A percentile compares a stretch with the other conserved stretches of the same genome.
Evolutionary conservation across 2,113 vertebrate genomes (phyloP).

Genomic region (Rostratula benghalensis): DNA sequence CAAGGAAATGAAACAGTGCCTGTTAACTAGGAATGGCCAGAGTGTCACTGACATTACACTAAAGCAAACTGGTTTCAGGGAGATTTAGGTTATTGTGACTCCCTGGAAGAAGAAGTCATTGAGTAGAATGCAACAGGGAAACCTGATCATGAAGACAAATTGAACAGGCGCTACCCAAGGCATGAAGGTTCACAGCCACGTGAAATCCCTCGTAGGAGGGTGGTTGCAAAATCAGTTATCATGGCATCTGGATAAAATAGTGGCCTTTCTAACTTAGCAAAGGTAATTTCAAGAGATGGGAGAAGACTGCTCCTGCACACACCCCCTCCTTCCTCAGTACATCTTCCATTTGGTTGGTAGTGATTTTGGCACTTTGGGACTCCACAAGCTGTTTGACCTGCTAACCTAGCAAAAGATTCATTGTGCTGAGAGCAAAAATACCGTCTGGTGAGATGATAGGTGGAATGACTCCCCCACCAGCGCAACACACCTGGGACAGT

Average conservation of each 20-base stretch:
- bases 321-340: neutral
- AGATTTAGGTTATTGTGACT: neutral
- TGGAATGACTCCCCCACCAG: neutral
- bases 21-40: neutral
- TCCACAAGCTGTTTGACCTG: neutral
- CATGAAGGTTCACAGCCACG: neutral
- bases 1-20: neutral
- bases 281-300: neutral
- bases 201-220: neutral
- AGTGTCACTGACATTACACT: neutral
- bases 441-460: neutral
- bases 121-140: neutral
- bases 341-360: neutral
- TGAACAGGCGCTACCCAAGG: neutral
- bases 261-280: neutral
- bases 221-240: neutral
- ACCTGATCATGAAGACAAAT: neutral
- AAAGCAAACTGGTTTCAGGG: neutral
- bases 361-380: neutral
- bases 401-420: neutral
- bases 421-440: neutral
- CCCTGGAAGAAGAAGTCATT: neutral
- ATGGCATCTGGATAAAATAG: neutral
- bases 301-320: neutral
- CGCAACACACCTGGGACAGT: no score